Evolutionary conservation across 2,888 invertebrate genomes (phyloP), one percentile per base, ranked within the genome.

Genomic region (Drosophila paucipuncta): DNA sequence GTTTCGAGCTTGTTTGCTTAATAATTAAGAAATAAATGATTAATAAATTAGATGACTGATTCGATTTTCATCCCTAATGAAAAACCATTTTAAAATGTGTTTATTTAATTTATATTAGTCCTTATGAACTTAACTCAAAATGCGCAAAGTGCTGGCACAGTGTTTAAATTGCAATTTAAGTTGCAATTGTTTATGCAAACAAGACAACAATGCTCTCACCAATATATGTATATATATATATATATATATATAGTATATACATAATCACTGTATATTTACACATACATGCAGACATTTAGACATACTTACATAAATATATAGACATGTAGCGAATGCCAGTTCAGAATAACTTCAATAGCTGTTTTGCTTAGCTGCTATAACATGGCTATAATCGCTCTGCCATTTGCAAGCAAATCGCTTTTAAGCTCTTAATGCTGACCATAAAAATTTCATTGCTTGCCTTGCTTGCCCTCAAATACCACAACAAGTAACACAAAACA

Each of bases 391-490:
- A 78, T 84, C 70, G 59, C 70, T 63, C 63, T 77, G 75, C 67
- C 80, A 64, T 75, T 86, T 82, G 68, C 77, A 75, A 72, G 64
- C 68, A 68, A 83, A 78, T 71, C 74, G 74, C 73, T 80, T 83
- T 74, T 85, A 83, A 83, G 80, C 85, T 82, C 58, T 73, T 82
- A 82, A 69, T 71, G 61, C 78, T 73, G 63, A 64, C 57, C 60
- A 75, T 76, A 64, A 75, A 55, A 60, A 70, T 63, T 66, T 39
- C 47, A 43, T 47, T 35, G n/a, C 13, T 11, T 60, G 58, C 31
- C 37, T 65, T 30, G 57, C 43, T 22, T 65, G 39, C 28, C 55
- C 41, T 39, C 58, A 68, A 43, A 47, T 41, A 37, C 55, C 60
- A 50, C 50, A 49, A 30, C 39, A 39, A 37, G n/a, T n/a, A 37